phyloP scores from a whole-genome alignment of 2,797 vertebrate genomes.

The Enteromius argenteus region DNA sequence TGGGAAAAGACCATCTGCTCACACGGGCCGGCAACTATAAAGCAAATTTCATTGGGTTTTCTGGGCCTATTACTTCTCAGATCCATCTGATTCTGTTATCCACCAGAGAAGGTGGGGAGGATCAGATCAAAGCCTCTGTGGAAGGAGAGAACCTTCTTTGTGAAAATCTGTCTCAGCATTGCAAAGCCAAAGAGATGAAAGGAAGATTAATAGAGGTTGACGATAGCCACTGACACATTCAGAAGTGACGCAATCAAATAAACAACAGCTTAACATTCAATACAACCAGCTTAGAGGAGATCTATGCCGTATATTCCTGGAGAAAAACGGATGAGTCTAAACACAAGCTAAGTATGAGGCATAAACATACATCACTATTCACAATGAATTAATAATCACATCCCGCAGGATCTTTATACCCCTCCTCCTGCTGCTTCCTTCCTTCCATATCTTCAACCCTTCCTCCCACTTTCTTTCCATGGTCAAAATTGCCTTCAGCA shows the following conservation, averaged over 20 bases:
- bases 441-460: neutral
- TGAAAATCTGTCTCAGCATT: slow-evolving; percentile 59
- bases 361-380: slow-evolving; percentile 29
- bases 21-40: slow-evolving; percentile 1
- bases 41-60: slow-evolving; percentile 41
- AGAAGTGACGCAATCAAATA: slow-evolving; percentile 49
- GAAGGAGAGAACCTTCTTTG: slow-evolving; percentile 58
- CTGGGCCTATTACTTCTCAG: slow-evolving; percentile 17
- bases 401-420: slow-evolving; percentile 2
- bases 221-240: slow-evolving; percentile 44
- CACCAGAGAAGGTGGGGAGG: slow-evolving; percentile 45
- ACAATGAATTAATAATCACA: slow-evolving; percentile 39
- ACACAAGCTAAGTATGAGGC: slow-evolving; percentile 2
- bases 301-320: neutral
- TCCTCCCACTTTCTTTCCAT: neutral
- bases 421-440: neutral
- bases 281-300: slow-evolving; percentile 36
- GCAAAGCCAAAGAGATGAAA: slow-evolving; percentile 66
- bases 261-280: slow-evolving; percentile 17
- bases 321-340: neutral
- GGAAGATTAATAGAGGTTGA: slow-evolving; percentile 55
- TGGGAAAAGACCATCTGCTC: slow-evolving; percentile 1
- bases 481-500: slow-evolving; percentile 22
- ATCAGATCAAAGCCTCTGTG: slow-evolving; percentile 61
- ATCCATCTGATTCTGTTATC: slow-evolving; percentile 42